phyloP scores from a whole-genome alignment of 2,888 invertebrate genomes.

The Palloptera scutellata region DNA sequence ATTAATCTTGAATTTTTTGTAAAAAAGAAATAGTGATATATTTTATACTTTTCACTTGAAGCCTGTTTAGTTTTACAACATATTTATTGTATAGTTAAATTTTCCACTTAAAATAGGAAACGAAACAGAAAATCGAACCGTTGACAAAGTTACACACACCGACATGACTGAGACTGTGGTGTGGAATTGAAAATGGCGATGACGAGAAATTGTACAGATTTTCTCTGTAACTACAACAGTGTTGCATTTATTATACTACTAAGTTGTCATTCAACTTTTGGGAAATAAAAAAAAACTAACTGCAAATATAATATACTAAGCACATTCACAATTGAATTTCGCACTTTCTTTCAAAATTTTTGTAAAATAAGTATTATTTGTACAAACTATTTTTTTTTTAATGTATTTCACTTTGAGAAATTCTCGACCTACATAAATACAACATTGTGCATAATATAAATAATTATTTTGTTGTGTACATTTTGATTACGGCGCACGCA shows the following conservation, averaged over 20 bases:
- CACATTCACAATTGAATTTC: too few relatives aligned
- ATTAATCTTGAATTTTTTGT: constrained; percentile 21
- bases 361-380: background rate
- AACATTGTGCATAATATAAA: background rate
- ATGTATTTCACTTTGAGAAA: background rate
- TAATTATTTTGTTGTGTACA: background rate
- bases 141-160: constrained; percentile 44
- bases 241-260: constrained; percentile 34
- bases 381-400: constrained; percentile 3
- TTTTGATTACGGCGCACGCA: constrained; percentile 3
- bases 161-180: constrained; percentile 54
- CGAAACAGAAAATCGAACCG: constrained; percentile 41
- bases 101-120: constrained; percentile 36
- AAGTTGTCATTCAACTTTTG: background rate
- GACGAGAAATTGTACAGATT: constrained; percentile 42
- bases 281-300: background rate
- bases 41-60: constrained; percentile 17
- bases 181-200: constrained; percentile 56
- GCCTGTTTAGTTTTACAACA: constrained; percentile 5
- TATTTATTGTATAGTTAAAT: constrained; percentile 18
- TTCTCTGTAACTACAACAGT: constrained; percentile 36
- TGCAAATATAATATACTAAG: background rate
- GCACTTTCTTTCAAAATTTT: too few relatives aligned
- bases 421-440: background rate
- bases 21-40: constrained; percentile 13